Evolutionary conservation across 2,113 vertebrate species (phyloP).

Genomic region (Naja naja): DNA sequence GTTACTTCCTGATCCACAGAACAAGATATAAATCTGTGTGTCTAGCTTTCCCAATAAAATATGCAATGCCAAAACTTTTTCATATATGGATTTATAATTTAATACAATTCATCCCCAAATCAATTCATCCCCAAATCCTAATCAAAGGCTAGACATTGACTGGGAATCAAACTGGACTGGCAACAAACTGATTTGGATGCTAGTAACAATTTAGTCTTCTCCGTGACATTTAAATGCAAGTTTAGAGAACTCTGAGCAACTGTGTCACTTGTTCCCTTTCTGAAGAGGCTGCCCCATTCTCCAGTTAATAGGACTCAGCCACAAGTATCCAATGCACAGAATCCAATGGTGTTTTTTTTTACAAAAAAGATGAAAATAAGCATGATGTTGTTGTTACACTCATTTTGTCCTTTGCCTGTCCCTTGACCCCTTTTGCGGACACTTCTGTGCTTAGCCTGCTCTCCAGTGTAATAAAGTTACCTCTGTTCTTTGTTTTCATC

Average conservation of each 20-base stretch:
- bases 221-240: not conserved
- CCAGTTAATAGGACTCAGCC: not conserved
- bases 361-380: not conserved
- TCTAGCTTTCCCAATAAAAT: not conserved
- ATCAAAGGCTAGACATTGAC: not conserved
- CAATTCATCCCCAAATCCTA: not conserved
- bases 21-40: not conserved
- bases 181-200: not conserved
- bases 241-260: not conserved
- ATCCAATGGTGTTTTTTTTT: not conserved
- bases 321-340: not conserved
- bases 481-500: not conserved
- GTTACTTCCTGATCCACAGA: conserved; percentile 18
- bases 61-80: not conserved
- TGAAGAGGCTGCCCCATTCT: not conserved
- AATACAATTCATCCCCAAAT: not conserved
- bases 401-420: not conserved
- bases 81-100: not conserved
- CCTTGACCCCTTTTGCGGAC: not conserved
- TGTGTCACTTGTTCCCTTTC: not conserved
- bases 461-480: not conserved
- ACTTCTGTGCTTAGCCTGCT: not conserved
- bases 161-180: not conserved
- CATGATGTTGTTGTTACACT: not conserved
- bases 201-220: not conserved